Base-by-base conservation (phyloP, 2,888 invertebrate genomes). In the Gymnosoma rotundatum region DNA sequence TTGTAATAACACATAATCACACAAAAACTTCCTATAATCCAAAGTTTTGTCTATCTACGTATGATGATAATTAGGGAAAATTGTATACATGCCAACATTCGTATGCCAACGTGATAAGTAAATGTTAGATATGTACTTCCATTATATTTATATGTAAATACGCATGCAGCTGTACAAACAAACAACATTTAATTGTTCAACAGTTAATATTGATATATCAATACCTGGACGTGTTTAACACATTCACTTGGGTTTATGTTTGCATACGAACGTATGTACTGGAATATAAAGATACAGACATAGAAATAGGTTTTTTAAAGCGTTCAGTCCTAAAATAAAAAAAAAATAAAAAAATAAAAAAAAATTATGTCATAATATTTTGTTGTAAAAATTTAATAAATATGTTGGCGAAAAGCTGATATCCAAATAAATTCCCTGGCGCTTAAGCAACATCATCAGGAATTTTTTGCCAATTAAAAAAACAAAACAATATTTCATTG, bases 181-280 rank as follows among this genome's bases (percentile, higher is more conserved):
- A 52, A 52, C 61, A 54, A 32, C n/a, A 69, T 42, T 75, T 75
- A 75, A 70, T 81, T 69, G 69, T 56, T 42, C 25, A 69, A 18
- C 54, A 73, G 69, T 64, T 75, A 75, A 70, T 81, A 81, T 70
- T 81, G 63, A 63, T 50, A 56, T 74, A 56, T 63, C 64, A 79
- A 72, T 58, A 66, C 58, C 60, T 50, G 50, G 10, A 69, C 72
- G 48, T 72, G 60, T 38, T 63, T 48, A 25, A 73, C 61, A 78
- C 61, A 67, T 61, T 76, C 58, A 78, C 54, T 60, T 67, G n/a
- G 61, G 54, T 64, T 58, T 16, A 32, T 38, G 14, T 63, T 61
- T 48, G 42, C 48, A 48, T 38, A 50, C 38, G 38, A 32, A 58
- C 50, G 60, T 60, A 36, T 21, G 9, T 21, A n/a, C 21, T n/a